These are phyloP conservation scores for Tachuris rubrigastra DNA, from an alignment of 2,113 vertebrate species.

Conservation along the genomic window DNA sequence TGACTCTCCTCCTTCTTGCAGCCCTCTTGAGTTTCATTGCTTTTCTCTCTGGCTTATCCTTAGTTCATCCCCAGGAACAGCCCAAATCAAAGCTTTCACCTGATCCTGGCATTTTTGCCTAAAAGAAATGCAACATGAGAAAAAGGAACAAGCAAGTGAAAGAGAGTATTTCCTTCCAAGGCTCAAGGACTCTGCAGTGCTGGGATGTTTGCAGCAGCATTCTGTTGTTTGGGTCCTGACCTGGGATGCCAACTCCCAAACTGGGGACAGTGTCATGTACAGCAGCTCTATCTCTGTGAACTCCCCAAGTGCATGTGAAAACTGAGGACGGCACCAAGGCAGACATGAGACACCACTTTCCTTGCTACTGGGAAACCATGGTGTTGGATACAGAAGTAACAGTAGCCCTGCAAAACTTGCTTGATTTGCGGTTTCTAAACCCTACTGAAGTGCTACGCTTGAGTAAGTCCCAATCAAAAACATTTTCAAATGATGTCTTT, in stretches of 20 bases:
- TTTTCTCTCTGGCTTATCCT: not conserved
- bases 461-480: not conserved
- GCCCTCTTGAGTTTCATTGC: not conserved
- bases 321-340: not conserved
- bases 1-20: not conserved
- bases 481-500: not conserved
- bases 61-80: not conserved
- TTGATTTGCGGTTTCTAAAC: not conserved
- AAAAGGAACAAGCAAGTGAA: not conserved
- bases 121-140: fast-evolving
- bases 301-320: not conserved
- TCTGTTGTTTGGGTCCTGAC: not conserved
- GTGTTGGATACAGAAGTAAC: fast-evolving
- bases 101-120: not conserved
- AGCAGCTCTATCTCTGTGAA: not conserved
- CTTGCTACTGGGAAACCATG: not conserved
- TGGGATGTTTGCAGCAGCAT: not conserved
- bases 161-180: not conserved
- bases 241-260: not conserved
- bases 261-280: fast-evolving
- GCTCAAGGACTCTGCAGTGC: not conserved
- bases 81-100: not conserved
- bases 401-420: not conserved
- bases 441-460: fast-evolving
- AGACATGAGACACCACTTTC: not conserved